phyloP scores from a whole-genome alignment of 2,888 invertebrate species.

The Pristionchus maxplancki region DNA sequence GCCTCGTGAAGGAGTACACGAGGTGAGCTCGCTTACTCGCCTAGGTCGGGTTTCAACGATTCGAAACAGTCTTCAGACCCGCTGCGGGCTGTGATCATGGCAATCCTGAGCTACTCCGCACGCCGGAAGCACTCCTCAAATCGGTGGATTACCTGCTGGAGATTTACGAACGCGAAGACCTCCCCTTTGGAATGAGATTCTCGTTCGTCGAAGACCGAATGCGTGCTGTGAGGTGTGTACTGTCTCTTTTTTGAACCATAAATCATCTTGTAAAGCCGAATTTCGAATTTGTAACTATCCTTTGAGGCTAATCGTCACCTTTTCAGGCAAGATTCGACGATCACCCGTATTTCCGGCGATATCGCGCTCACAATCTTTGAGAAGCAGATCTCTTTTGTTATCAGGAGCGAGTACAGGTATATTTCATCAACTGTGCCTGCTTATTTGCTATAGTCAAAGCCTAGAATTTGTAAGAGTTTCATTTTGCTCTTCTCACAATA shows the following conservation, averaged over 20 bases:
- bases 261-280: no score
- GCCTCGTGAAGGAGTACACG: slow-evolving; percentile 49
- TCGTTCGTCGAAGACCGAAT: slow-evolving; percentile 65
- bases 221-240: slow-evolving; percentile 56
- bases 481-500: no score
- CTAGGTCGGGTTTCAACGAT: not conserved
- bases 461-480: no score
- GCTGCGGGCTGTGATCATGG: slow-evolving; percentile 33
- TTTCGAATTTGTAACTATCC: not conserved
- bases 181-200: slow-evolving; percentile 49
- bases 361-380: slow-evolving; percentile 57
- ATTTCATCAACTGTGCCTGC: not conserved
- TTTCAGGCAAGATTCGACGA: slow-evolving; percentile 61
- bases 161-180: slow-evolving; percentile 28
- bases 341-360: slow-evolving; percentile 56
- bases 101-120: slow-evolving; percentile 52
- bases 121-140: slow-evolving; percentile 53
- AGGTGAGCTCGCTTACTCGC: not conserved
- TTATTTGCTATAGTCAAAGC: no score
- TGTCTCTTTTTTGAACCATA: not conserved
- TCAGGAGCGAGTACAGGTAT: slow-evolving; percentile 46
- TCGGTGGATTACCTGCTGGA: slow-evolving; percentile 61
- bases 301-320: not conserved
- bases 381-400: slow-evolving; percentile 33
- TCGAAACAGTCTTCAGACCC: not conserved